A percentile compares a stretch with the other conserved stretches of the same genome.
Conservation (phyloP, 1,140 invertebrate genomes). For the Bombus confusus region DNA sequence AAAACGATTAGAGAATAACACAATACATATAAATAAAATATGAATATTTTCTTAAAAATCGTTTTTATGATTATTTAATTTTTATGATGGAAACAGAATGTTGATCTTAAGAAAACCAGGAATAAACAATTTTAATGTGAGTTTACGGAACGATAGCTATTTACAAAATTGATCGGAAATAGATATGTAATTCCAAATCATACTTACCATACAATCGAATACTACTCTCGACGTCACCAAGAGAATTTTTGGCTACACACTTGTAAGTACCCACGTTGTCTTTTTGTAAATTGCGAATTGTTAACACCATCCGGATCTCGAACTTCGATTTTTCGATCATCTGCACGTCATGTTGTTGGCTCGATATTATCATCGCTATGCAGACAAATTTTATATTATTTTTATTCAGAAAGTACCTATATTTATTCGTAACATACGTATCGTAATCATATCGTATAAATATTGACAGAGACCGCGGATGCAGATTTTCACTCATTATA, state of each 20-base stretch:
- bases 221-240: slow-evolving; percentile 94
- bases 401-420: background rate
- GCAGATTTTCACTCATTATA: no score
- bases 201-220: slow-evolving; percentile 94
- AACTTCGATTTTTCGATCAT: slow-evolving; percentile 88
- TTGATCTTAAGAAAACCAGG: background rate
- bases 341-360: slow-evolving; percentile 91
- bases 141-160: background rate
- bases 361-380: slow-evolving; percentile 91
- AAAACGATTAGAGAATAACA: background rate
- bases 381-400: slow-evolving; percentile 4
- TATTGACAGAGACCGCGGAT: no score
- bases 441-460: no score
- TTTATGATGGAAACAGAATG: background rate
- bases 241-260: slow-evolving; percentile 95
- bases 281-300: slow-evolving; percentile 89
- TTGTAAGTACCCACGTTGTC: slow-evolving; percentile 93
- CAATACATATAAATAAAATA: no score
- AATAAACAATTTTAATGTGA: background rate
- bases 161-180: background rate
- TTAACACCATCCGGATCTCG: slow-evolving; percentile 92
- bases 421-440: background rate
- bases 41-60: background rate
- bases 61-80: background rate
- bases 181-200: no score